Evolutionary conservation across 2,888 invertebrate species (phyloP).

Genomic region (Leptopterna dolabrata): DNA sequence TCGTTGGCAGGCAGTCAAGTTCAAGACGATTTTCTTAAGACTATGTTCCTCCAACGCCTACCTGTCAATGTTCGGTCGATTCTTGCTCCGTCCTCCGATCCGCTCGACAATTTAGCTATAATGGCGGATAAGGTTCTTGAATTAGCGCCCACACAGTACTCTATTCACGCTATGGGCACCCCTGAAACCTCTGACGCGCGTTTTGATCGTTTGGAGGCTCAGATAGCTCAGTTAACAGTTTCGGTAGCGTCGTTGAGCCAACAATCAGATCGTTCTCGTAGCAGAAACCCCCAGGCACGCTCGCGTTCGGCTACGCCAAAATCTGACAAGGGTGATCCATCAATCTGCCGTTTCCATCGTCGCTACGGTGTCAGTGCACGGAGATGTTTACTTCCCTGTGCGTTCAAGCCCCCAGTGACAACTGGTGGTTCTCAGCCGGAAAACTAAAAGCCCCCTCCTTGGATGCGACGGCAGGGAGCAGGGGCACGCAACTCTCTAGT

Average conservation of each 20-base stretch:
- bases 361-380: not conserved
- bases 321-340: not conserved
- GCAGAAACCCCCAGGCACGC: too few species aligned
- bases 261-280: not conserved
- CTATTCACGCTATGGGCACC: not conserved
- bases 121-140: constrained; percentile 37
- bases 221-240: not conserved
- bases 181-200: not conserved
- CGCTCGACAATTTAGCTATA: not conserved
- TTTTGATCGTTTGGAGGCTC: not conserved
- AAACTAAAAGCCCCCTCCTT: constrained; percentile 40
- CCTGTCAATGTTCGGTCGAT: not conserved
- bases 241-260: not conserved
- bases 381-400: not conserved
- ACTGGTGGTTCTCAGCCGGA: not conserved
- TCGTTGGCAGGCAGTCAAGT: constrained; percentile 9
- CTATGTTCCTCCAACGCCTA: constrained; percentile 18
- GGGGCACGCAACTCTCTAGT: not conserved
- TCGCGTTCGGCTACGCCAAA: not conserved
- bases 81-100: not conserved
- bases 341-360: not conserved
- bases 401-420: not conserved
- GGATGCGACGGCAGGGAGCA: not conserved
- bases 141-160: not conserved
- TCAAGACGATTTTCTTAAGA: constrained; percentile 22